Conservation (phyloP, 2,888 invertebrate species). For the Trissonchulus sp. region DNA sequence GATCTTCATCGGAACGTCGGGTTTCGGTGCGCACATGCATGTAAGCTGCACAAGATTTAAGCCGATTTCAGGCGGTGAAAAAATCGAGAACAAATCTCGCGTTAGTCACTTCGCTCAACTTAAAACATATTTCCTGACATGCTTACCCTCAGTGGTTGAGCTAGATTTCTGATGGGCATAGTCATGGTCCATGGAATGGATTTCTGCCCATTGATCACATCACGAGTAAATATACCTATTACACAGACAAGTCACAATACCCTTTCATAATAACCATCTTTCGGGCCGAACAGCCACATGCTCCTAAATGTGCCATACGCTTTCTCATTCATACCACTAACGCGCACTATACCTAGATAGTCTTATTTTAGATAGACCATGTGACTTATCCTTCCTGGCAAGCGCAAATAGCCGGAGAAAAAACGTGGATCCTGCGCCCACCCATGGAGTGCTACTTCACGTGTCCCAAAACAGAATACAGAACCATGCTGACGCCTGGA, state of each 20-base stretch:
- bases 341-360: neutral
- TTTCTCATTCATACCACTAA: too few species aligned
- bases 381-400: constrained; percentile 93
- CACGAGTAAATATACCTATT: too few species aligned
- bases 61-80: neutral
- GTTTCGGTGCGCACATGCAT: constrained; percentile 90
- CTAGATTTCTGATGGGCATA: neutral
- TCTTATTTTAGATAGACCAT: constrained; percentile 72
- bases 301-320: too few species aligned
- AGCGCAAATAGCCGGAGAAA: constrained; percentile 80
- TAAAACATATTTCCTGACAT: too few species aligned
- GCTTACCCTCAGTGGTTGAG: too few species aligned
- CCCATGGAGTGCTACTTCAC: constrained; percentile 81
- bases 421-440: constrained; percentile 80
- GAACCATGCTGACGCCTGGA: constrained; percentile 70
- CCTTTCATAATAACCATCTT: neutral
- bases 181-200: too few species aligned
- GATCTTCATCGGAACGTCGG: constrained; percentile 94
- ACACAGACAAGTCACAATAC: neutral
- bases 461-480: constrained; percentile 62
- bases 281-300: too few species aligned
- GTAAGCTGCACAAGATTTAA: constrained; percentile 65
- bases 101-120: too few species aligned
- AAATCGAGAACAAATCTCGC: neutral
- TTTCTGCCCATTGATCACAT: too few species aligned